Evolutionary conservation across 2,888 invertebrate species (phyloP).

Genomic region (Phortica magna): DNA sequence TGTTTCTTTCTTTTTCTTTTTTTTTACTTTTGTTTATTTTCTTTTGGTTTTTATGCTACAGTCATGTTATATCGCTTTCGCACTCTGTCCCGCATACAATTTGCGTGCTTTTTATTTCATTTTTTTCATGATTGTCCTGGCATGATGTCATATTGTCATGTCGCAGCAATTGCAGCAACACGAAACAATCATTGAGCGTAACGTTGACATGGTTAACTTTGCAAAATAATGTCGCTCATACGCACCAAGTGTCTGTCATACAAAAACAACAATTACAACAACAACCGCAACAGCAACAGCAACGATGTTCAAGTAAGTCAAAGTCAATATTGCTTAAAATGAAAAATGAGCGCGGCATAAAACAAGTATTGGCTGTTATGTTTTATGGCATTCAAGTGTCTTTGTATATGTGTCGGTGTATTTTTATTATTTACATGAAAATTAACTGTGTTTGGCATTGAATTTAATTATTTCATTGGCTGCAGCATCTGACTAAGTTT

Average conservation of each 20-base stretch:
- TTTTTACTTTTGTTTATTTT: background rate
- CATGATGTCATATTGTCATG: background rate
- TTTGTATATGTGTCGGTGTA: no score
- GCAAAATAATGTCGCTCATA: slow-evolving; percentile 22
- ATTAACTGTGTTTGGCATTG: slow-evolving; percentile 4
- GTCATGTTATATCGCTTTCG: background rate
- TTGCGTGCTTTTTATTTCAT: no score
- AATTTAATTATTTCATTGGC: slow-evolving; percentile 26
- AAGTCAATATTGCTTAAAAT: background rate
- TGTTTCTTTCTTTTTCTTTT: background rate
- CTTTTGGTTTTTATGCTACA: background rate
- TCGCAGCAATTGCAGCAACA: background rate
- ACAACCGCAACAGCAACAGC: background rate
- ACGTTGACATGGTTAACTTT: slow-evolving; percentile 7
- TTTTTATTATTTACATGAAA: background rate
- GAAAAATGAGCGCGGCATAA: slow-evolving; percentile 10
- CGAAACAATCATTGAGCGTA: slow-evolving; percentile 14
- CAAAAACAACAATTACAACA: background rate
- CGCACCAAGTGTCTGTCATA: background rate
- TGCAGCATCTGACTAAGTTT: no score
- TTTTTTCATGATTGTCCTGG: background rate
- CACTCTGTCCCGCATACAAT: no score
- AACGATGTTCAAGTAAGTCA: background rate
- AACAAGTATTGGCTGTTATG: background rate
- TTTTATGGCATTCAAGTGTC: background rate